Evolutionary conservation across 1,140 invertebrate genomes (phyloP).

Genomic region (Ruditapes philippinarum): DNA sequence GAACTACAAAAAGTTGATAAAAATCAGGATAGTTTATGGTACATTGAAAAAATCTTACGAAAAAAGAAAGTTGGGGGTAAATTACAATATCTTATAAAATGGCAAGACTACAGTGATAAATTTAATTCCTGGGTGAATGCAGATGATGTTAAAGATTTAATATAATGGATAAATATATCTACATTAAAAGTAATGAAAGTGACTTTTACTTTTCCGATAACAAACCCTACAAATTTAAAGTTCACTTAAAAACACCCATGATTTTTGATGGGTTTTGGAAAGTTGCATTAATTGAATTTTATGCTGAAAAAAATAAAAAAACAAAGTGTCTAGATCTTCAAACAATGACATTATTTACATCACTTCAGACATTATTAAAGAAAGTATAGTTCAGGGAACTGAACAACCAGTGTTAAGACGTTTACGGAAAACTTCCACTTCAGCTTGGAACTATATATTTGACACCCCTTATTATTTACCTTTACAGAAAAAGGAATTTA

Average conservation of each 20-base stretch:
- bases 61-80: neutral
- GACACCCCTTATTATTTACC: slow-evolving; percentile 42
- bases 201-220: slow-evolving; percentile 27
- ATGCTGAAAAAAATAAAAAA: neutral
- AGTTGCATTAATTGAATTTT: slow-evolving; percentile 35
- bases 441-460: slow-evolving; percentile 44
- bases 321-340: neutral
- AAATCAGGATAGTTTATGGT: slow-evolving; percentile 45
- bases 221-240: slow-evolving; percentile 42
- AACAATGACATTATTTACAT: slow-evolving; percentile 9
- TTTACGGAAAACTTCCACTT: neutral
- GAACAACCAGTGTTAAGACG: slow-evolving; percentile 22
- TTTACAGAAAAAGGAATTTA: slow-evolving; percentile 27
- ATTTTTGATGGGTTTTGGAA: slow-evolving; percentile 27
- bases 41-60: slow-evolving; percentile 34
- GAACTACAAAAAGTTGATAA: slow-evolving; percentile 53
- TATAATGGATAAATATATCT: slow-evolving; percentile 26
- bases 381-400: slow-evolving; percentile 42
- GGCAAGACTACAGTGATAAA: slow-evolving; percentile 4
- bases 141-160: slow-evolving; percentile 32
- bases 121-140: slow-evolving; percentile 35
- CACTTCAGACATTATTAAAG: slow-evolving; percentile 34
- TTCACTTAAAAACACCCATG: slow-evolving; percentile 3
- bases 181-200: slow-evolving; percentile 56
- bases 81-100: neutral